These are phyloP conservation scores for Seira ritae DNA, from an alignment of 2,888 invertebrate species.

Conservation along the genomic window DNA sequence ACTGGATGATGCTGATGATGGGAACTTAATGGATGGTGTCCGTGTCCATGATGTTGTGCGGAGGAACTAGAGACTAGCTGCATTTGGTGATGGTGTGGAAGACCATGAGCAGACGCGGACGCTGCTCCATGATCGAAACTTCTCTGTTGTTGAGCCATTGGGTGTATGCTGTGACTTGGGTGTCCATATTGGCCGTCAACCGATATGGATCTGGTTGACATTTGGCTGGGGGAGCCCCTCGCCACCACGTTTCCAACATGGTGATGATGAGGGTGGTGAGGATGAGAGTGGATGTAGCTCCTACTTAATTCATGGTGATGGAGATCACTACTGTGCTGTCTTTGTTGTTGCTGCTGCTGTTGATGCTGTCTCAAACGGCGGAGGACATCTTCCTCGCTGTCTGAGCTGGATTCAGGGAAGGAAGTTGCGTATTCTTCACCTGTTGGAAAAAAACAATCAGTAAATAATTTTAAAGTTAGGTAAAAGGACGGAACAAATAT, in stretches of 20 bases:
- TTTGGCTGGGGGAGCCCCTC: constrained; percentile 48
- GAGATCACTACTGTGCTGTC: constrained; percentile 32
- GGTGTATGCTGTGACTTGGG: constrained; percentile 41
- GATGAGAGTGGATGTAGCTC: constrained; percentile 17
- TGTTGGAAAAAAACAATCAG: constrained; percentile 74
- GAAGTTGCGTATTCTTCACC: constrained; percentile 81
- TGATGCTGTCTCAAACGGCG: constrained; percentile 77
- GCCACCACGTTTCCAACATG: constrained; percentile 30
- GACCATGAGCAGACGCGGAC: constrained; percentile 12
- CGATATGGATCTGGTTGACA: constrained; percentile 43
- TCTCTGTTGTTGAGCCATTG: constrained; percentile 52
- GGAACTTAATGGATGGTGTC: constrained; percentile 38
- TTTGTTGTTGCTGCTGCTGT: constrained; percentile 57
- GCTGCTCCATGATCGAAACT: constrained; percentile 63
- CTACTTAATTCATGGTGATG: constrained; percentile 41
- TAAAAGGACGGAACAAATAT: no score
- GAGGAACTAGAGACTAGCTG: constrained; percentile 41
- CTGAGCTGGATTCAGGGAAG: constrained; percentile 83
- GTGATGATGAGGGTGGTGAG: constrained; percentile 52
- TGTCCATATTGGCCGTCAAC: constrained; percentile 47
- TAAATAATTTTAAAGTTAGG: neutral
- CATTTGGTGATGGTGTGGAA: constrained; percentile 39
- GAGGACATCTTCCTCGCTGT: constrained; percentile 85
- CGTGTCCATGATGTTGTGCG: constrained; percentile 44
- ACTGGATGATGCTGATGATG: constrained; percentile 39